Percentiles rank a stretch among this genome's conserved stretches.
Conservation (phyloP, 64 coral and sea anemone species). For the Pachyseris speciosa region DNA sequence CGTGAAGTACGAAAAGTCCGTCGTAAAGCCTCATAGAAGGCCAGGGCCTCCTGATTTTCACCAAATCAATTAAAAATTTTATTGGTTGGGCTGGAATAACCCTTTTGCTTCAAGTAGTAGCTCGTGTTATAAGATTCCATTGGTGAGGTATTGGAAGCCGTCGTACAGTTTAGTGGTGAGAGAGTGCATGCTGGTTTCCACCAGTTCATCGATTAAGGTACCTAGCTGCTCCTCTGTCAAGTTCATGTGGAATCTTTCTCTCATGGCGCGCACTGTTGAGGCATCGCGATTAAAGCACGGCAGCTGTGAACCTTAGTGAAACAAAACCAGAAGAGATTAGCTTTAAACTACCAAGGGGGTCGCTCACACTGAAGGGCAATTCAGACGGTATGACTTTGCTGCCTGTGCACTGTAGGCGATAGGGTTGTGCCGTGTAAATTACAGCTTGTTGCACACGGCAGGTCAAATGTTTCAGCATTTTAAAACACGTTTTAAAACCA, state of each 20-base stretch:
- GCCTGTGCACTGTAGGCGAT: no score
- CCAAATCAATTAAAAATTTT: conserved; percentile 1
- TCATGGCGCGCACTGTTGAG: conserved; percentile 86
- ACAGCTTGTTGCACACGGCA: no score
- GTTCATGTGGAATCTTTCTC: conserved; percentile 97
- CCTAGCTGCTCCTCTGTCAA: conserved; percentile 96
- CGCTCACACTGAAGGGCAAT: no score
- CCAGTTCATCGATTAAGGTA: conserved; percentile 81
- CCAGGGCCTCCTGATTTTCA: conserved; percentile 79
- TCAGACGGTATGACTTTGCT: no score
- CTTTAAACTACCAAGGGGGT: no score
- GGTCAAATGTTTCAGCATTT: no score
- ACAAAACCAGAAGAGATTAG: background rate
- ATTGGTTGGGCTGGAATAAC: no score
- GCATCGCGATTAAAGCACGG: conserved; percentile 96
- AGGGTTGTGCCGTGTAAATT: no score
- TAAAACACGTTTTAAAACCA: no score
- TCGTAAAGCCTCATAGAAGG: conserved; percentile 83
- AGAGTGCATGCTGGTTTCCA: conserved; percentile 96
- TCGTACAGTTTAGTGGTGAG: conserved; percentile 97
- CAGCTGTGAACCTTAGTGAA: conserved; percentile 80
- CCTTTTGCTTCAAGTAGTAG: background rate
- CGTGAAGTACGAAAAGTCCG: no score
- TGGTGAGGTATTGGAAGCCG: conserved; percentile 96
- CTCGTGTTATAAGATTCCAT: conserved; percentile 55